These are phyloP conservation scores for Sinotaia quadrata DNA, from an alignment of 2,888 invertebrate species.

Conservation along the genomic window DNA sequence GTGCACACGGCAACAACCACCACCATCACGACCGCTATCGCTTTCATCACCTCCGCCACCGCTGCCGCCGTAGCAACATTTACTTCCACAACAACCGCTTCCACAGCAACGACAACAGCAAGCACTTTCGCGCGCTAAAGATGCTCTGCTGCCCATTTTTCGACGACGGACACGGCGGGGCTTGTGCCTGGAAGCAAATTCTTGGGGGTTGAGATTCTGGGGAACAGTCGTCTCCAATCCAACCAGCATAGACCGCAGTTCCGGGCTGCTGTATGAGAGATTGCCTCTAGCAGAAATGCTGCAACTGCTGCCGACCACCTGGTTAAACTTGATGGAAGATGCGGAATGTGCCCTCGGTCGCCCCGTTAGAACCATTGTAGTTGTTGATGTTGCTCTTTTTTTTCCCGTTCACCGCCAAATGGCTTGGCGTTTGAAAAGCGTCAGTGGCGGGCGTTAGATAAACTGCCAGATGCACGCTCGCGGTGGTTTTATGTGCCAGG, in stretches of 20 bases:
- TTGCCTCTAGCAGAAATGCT: neutral
- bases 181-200: conserved; percentile 39
- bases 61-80: neutral
- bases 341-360: conserved; percentile 45
- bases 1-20: conserved; percentile 46
- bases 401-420: too few relatives aligned
- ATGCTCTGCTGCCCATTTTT: conserved; percentile 22
- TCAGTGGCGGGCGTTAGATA: too few relatives aligned
- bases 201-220: conserved; percentile 43
- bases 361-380: conserved; percentile 33
- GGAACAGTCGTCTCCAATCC: conserved; percentile 49
- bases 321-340: conserved; percentile 40
- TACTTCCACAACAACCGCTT: conserved; percentile 30
- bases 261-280: conserved; percentile 45
- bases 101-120: conserved; percentile 19
- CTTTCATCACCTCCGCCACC: neutral
- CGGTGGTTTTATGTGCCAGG: too few relatives aligned
- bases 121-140: neutral
- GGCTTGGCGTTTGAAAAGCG: too few relatives aligned
- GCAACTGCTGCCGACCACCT: neutral
- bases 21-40: neutral
- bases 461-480: too few relatives aligned
- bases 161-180: conserved; percentile 20
- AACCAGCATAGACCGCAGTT: conserved; percentile 48
- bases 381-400: too few relatives aligned